A percentile compares a stretch with the other conserved stretches of the same genome.
phyloP scores from a whole-genome alignment of 2,888 invertebrate species.

The Drosophila meridiana region DNA sequence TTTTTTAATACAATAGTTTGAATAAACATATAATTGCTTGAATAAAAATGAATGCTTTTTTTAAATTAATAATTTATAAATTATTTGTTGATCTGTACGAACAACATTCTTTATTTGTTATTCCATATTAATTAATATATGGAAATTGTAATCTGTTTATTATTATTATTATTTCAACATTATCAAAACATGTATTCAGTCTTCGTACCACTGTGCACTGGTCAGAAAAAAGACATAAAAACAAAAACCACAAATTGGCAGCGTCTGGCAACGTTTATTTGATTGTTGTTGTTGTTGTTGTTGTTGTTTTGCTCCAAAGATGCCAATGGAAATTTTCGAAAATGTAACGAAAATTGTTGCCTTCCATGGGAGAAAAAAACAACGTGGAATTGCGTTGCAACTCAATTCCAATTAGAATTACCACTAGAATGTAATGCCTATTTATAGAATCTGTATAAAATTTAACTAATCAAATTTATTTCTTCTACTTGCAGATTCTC shows the following conservation, averaged over 20 bases:
- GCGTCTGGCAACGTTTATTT: slow-evolving; percentile 44
- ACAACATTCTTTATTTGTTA: too few relatives aligned
- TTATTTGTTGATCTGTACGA: too few relatives aligned
- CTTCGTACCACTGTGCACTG: slow-evolving; percentile 6
- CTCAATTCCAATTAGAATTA: neutral
- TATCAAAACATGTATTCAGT: neutral
- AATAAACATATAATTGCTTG: too few relatives aligned
- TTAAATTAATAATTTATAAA: too few relatives aligned
- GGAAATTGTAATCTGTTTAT: neutral
- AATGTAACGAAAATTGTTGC: slow-evolving; percentile 15
- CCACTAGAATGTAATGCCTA: neutral
- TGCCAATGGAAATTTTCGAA: slow-evolving; percentile 63
- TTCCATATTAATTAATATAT: neutral
- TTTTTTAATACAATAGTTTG: neutral
- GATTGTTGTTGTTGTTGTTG: slow-evolving; percentile 16
- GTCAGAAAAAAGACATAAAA: slow-evolving; percentile 22
- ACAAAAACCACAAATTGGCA: slow-evolving; percentile 47
- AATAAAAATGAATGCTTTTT: too few relatives aligned
- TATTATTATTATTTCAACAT: neutral
- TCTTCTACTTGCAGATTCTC: slow-evolving; percentile 69
- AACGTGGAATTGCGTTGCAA: neutral
- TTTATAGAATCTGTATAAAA: neutral
- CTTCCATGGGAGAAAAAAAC: neutral
- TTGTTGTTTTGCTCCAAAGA: slow-evolving; percentile 42
- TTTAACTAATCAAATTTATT: slow-evolving; percentile 26